Evolutionary conservation across 2,113 vertebrate species (phyloP).

Genomic region (Callipepla californica): DNA sequence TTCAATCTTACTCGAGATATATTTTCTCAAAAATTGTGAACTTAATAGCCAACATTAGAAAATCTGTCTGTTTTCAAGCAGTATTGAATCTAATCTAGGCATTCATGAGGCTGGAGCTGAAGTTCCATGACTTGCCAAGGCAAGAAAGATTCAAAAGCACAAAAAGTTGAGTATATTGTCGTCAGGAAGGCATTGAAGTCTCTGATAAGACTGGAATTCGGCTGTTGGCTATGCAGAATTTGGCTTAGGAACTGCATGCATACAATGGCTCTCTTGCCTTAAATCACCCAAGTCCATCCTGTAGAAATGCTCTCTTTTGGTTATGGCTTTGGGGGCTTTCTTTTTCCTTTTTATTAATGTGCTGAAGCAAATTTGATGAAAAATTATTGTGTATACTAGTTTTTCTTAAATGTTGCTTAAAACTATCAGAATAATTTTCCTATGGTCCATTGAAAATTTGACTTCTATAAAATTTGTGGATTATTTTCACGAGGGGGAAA

Average conservation of each 20-base stretch:
- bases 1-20: not conserved
- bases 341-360: not conserved
- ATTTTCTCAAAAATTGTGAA: not conserved
- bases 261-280: not conserved
- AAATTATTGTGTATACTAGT: not conserved
- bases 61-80: not conserved
- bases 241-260: not conserved
- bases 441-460: not conserved
- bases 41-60: not conserved
- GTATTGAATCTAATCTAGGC: not conserved
- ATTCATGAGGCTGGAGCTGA: not conserved
- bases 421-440: not conserved
- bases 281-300: not conserved
- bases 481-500: not conserved
- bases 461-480: not conserved
- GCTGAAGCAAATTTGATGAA: not conserved
- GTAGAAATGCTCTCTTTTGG: not conserved
- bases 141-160: not conserved
- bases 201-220: slow-evolving; percentile 43
- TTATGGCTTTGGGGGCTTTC: not conserved
- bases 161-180: not conserved
- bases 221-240: not conserved
- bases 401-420: not conserved
- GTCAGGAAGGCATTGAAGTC: not conserved
- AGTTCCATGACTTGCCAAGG: slow-evolving; percentile 14